phyloP scores from a whole-genome alignment of 2,113 vertebrate genomes.

The Engraulis encrasicolus region DNA sequence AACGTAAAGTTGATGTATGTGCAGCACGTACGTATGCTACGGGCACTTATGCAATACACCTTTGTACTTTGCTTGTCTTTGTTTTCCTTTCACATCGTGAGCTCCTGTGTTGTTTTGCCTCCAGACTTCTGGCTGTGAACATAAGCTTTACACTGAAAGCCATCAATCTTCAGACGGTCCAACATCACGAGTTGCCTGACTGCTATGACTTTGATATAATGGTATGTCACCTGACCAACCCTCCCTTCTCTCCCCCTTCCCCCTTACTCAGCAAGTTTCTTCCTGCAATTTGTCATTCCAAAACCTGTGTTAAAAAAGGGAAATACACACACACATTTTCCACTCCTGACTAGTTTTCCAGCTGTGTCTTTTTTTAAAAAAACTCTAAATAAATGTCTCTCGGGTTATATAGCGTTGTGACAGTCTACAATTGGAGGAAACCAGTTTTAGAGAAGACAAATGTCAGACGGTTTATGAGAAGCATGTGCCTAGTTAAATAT shows the following conservation, averaged over 20 bases:
- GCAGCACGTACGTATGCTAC: too few relatives aligned
- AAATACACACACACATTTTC: background rate
- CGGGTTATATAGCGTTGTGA: background rate
- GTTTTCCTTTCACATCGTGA: background rate
- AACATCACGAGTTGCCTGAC: slow-evolving; percentile 91
- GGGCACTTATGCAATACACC: background rate
- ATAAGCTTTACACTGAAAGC: slow-evolving; percentile 89
- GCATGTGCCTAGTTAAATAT: slow-evolving; percentile 6
- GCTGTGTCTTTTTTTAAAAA: background rate
- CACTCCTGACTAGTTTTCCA: background rate
- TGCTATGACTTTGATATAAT: slow-evolving; percentile 90
- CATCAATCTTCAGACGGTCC: slow-evolving; percentile 92
- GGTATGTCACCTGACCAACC: slow-evolving; percentile 68
- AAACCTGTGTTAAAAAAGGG: background rate
- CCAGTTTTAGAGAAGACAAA: background rate
- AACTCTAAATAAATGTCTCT: background rate
- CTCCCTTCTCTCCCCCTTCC: too few relatives aligned
- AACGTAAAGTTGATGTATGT: background rate
- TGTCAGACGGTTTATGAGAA: background rate
- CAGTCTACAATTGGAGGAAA: background rate
- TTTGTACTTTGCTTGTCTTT: background rate
- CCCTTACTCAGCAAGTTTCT: background rate
- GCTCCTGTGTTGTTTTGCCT: slow-evolving; percentile 48
- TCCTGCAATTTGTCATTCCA: slow-evolving; percentile 14
- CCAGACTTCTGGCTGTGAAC: slow-evolving; percentile 83